Evolutionary conservation across 2,113 vertebrate genomes (phyloP), one percentile per base, ranked within the genome.

Genomic region (Aphelocoma coerulescens): DNA sequence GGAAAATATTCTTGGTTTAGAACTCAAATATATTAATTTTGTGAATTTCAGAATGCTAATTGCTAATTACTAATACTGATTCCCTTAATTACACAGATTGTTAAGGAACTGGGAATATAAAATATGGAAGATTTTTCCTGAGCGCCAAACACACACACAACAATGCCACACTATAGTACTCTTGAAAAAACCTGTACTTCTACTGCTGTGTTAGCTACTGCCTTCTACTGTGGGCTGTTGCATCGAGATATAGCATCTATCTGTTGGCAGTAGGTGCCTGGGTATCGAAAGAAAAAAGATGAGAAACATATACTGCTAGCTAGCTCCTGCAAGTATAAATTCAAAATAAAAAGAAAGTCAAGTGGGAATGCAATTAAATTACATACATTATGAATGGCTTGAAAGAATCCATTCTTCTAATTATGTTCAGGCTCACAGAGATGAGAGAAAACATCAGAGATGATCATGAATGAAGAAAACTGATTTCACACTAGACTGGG

Each of bases 291-390:
- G 39, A 85, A 68, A 13, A 61, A 51, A 76, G 37, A 73, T n/a
- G 37, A 91, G 16, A 49, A 79, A 57, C 27, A 73, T 55, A 44
- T 11, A 49, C 15, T 37, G 13, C 30, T 76, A 44, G 28, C 16
- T 63, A 91, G 30, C 27, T 54, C 30, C 32, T 65, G 66, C 76
- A 89, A 95, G 88, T 76, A 88, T 54, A 91, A 93, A 63, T 72
- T 46, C 41, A 61, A 58, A 79, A 72, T 78, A 91, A 93, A 88
- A 81, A 84, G 10, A 21, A 80, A 84, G 32, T 73, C 57, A 69
- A 94, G 33, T 57, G 37, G 43, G n/a, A 55, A 43, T 62, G 22
- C 58, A 65, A 94, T 91, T 93, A 75, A 92, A 92, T 95, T 88
- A 51, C 3, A 2, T 73, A 35, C 49, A 63, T 63, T 86, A 80